Base-by-base conservation (phyloP, 2,888 invertebrate genomes). In the Notocelia uddmanniana region DNA sequence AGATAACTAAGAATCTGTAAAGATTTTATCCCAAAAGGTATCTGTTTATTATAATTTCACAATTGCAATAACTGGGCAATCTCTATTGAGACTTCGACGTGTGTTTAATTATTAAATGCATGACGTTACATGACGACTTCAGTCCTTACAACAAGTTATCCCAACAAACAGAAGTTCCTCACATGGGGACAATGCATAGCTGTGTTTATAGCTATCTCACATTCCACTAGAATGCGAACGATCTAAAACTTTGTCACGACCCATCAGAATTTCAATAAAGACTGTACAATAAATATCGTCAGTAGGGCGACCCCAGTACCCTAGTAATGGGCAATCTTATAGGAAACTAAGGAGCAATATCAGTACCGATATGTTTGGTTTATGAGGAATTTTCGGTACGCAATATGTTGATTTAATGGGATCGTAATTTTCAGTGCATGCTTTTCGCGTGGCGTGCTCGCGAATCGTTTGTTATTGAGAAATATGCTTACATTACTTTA, bases 221-320 rank as follows among this genome's bases (percentile, higher is more conserved):
- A 83, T 82, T 83, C 81, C 79, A 69, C 48, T 62, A 73, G 66
- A 77, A n/a, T n/a, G n/a, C n/a, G n/a, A n/a, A 80, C 82, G 86
- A 87, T 87, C 83, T 76, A 83, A 84, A 87, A 87, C 80, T 86
- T 85, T 83, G 80, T 82, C 81, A 82, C 81, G 81, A 78, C 81
- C 82, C 81, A 82, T 77, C 81, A 88, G 91, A 92, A 91, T 92
- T 91, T 92, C 91, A 92, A 92, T 92, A 90, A 89, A 89, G 89
- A 83, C 82, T 77, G 80, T 76, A 77, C 78, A 86, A 89, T 86
- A 92, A 86, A 90, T 90, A 89, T 90, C 79, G 84, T 74, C 79
- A 80, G 78, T 77, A 78, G 82, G 82, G 82, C 77, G 78, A 79
- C 76, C 82, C 79, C 73, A 74, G 76, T 77, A 78, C 78, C 80